Conservation (phyloP, 2,888 invertebrate species). For the Drosophila glabriapex region DNA sequence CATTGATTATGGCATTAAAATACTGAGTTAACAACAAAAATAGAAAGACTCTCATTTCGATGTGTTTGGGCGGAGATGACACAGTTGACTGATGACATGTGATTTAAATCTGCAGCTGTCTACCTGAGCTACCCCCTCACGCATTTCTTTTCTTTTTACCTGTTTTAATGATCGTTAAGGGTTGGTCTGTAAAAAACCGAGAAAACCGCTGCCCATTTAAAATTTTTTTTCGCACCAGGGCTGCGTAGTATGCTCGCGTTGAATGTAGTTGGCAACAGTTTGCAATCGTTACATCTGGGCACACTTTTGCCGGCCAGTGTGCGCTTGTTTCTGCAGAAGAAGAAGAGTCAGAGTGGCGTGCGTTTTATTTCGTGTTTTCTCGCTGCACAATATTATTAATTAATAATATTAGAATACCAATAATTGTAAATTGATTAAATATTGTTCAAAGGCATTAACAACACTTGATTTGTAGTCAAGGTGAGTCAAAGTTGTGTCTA, state of each 20-base stretch:
- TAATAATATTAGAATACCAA: not conserved
- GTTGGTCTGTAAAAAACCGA: conserved; percentile 13
- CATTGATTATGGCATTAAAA: not conserved
- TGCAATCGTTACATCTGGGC: conserved; percentile 32
- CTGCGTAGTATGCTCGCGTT: not conserved
- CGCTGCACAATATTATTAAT: conserved; percentile 17
- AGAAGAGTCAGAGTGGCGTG: conserved; percentile 60
- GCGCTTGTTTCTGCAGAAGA: conserved; percentile 41
- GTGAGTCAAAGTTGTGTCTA: conserved; percentile 11
- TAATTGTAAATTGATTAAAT: not conserved
- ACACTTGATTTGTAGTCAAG: conserved; percentile 3
- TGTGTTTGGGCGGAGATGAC: conserved; percentile 7
- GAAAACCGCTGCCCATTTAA: conserved; percentile 2
- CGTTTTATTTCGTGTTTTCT: conserved; percentile 42
- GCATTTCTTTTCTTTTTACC: conserved; percentile 26
- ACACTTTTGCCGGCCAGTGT: conserved; percentile 52
- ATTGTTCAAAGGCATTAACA: not conserved
- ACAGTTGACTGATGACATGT: conserved; percentile 35
- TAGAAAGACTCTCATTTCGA: conserved; percentile 39
- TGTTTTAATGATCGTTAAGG: conserved; percentile 24
- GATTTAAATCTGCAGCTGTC: conserved; percentile 15
- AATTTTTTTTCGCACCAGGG: conserved; percentile 17
- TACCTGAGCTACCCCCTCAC: conserved; percentile 45
- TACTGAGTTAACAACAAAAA: conserved; percentile 13
- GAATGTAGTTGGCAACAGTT: conserved; percentile 22